Percentiles rank a stretch among this genome's conserved stretches.
These are phyloP conservation scores for Elaeidobius kamerunicus DNA, from an alignment of 2,888 invertebrate genomes.

Conservation along the genomic window DNA sequence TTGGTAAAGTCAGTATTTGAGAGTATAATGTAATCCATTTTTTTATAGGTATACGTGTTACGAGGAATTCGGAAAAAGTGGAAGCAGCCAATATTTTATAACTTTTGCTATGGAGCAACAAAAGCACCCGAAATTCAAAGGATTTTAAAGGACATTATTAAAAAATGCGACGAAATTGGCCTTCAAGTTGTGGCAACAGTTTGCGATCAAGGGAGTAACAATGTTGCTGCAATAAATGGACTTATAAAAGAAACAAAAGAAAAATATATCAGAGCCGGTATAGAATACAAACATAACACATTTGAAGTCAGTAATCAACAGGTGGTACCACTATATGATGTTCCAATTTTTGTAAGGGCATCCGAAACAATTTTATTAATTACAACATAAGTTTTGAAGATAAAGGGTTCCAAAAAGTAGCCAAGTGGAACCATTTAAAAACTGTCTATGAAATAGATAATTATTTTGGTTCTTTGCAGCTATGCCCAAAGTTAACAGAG, in stretches of 20 bases:
- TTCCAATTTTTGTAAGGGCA: constrained; percentile 24
- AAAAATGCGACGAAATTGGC: constrained; percentile 27
- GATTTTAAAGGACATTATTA: constrained; percentile 30
- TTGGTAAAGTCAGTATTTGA: too few relatives aligned
- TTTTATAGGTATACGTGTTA: constrained; percentile 26
- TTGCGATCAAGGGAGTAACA: constrained; percentile 38
- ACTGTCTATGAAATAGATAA: constrained; percentile 18
- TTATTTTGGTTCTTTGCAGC: constrained; percentile 3
- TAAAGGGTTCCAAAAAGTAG: constrained; percentile 6
- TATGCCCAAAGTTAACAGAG: constrained; percentile 27
- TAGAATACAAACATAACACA: constrained; percentile 8
- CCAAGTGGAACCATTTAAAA: constrained; percentile 19
- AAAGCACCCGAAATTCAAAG: constrained; percentile 22
- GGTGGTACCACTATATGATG: constrained; percentile 25
- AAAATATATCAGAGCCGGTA: constrained; percentile 5
- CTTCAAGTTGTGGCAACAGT: constrained; percentile 35
- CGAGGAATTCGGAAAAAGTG: constrained; percentile 25
- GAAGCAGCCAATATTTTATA: constrained; percentile 34
- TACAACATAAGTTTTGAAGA: constrained; percentile 17
- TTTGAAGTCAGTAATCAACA: constrained; percentile 11
- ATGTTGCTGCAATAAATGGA: constrained; percentile 32
- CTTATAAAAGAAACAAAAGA: neutral
- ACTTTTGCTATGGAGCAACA: constrained; percentile 31
- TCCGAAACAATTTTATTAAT: constrained; percentile 23
- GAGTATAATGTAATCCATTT: too few relatives aligned